phyloP scores from a whole-genome alignment of 2,797 vertebrate genomes.

The Coreius guichenoti region DNA sequence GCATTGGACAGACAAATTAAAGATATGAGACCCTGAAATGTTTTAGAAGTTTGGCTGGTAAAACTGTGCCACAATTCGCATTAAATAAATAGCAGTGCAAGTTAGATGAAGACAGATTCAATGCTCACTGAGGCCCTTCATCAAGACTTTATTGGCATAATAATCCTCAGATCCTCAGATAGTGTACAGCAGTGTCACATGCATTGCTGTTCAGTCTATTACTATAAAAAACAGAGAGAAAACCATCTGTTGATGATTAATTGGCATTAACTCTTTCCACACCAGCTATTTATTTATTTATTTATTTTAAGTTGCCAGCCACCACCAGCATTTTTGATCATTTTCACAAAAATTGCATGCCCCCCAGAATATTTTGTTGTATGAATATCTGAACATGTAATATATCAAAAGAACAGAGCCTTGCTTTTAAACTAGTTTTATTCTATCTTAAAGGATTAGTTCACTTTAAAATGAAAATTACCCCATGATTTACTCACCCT shows the following conservation, averaged over 20 bases:
- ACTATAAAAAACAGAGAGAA: slow-evolving; percentile 63
- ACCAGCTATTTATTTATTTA: no score
- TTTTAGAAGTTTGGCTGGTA: not conserved
- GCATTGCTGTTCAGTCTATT: slow-evolving; percentile 60
- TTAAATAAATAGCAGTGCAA: not conserved
- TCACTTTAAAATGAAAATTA: no score
- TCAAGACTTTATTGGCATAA: slow-evolving; percentile 54
- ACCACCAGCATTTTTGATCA: no score
- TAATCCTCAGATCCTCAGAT: slow-evolving; percentile 59
- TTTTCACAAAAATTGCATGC: no score
- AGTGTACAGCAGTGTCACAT: slow-evolving; percentile 70
- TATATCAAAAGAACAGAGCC: no score
- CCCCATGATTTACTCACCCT: no score
- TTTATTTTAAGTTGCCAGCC: no score
- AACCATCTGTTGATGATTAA: slow-evolving; percentile 17
- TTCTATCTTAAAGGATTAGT: no score
- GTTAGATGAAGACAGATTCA: not conserved
- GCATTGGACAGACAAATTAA: not conserved
- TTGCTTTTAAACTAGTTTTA: no score
- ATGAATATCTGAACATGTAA: no score
- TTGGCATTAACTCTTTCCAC: not conserved
- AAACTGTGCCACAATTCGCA: not conserved
- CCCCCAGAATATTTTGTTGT: no score
- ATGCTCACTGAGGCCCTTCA: not conserved
- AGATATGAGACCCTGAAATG: not conserved